Conservation (phyloP, 2,888 invertebrate species). For the Flabesymbios commensalis region DNA sequence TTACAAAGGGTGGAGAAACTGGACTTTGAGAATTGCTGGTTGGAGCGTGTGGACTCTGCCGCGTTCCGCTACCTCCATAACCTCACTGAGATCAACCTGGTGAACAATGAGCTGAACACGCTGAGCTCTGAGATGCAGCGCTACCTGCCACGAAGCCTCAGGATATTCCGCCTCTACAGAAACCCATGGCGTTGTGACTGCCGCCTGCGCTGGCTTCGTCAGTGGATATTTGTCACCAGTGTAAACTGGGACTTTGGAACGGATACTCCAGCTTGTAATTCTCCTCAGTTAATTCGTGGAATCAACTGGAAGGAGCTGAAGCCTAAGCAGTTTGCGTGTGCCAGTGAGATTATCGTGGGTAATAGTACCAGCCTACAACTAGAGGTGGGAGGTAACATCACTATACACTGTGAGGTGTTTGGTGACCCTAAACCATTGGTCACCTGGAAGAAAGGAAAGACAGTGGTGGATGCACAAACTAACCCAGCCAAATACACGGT, state of each 20-base stretch:
- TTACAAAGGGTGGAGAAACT: conserved; percentile 31
- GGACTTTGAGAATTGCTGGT: conserved; percentile 35
- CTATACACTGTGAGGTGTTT: conserved; percentile 27
- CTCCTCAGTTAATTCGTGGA: conserved; percentile 25
- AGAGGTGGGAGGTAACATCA: conserved; percentile 19
- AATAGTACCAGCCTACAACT: conserved; percentile 25
- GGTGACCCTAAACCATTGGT: conserved; percentile 32
- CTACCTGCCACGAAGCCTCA: conserved; percentile 22
- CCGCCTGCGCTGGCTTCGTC: conserved; percentile 32
- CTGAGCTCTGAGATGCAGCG: conserved; percentile 18
- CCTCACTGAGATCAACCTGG: conserved; percentile 34
- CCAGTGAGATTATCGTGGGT: conserved; percentile 28
- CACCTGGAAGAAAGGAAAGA: conserved; percentile 24
- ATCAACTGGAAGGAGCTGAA: conserved; percentile 30
- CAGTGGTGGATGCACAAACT: neutral
- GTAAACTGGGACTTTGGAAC: conserved; percentile 36
- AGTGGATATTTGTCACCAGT: conserved; percentile 14
- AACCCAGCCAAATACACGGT: neutral
- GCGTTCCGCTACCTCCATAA: conserved; percentile 23
- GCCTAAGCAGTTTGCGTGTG: conserved; percentile 34
- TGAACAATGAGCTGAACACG: conserved; percentile 31
- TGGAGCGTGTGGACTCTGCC: conserved; percentile 26
- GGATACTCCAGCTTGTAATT: conserved; percentile 31
- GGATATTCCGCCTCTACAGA: conserved; percentile 30
- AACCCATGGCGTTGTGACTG: conserved; percentile 40